A percentile compares a stretch with the other conserved stretches of the same genome.
phyloP scores from a whole-genome alignment of 2,113 vertebrate species.

The Danionella cerebrum region DNA sequence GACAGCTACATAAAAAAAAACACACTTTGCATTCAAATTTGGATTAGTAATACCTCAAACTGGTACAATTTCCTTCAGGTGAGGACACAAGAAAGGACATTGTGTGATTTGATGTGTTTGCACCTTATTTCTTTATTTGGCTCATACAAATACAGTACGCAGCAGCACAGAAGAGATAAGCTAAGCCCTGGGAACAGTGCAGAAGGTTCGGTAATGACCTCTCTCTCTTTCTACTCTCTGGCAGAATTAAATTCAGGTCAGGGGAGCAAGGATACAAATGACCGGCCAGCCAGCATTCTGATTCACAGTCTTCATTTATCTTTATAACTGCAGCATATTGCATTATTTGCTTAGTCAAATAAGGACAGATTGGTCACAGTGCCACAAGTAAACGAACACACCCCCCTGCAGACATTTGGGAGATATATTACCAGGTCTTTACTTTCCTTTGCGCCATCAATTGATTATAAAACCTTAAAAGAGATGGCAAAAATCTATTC shows the following conservation, averaged over 20 bases:
- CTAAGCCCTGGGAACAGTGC: constrained; percentile 24
- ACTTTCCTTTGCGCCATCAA: constrained; percentile 2
- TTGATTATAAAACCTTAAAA: constrained; percentile 18
- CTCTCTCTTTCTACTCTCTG: not conserved
- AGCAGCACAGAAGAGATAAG: constrained; percentile 33
- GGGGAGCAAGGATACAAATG: constrained; percentile 27
- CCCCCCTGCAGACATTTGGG: not conserved
- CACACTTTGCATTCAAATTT: not conserved
- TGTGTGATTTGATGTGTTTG: constrained; percentile 30
- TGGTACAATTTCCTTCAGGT: not conserved
- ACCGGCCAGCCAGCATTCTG: constrained; percentile 28
- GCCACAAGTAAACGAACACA: constrained; percentile 32
- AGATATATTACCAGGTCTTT: constrained; percentile 3
- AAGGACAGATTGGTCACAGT: constrained; percentile 6
- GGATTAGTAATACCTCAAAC: not conserved
- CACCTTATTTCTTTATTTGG: constrained; percentile 9
- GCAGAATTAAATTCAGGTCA: constrained; percentile 32
- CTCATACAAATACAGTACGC: constrained; percentile 7
- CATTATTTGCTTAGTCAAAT: constrained; percentile 24
- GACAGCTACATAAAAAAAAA: not conserved
- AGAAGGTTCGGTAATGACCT: constrained; percentile 9
- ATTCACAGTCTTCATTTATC: constrained; percentile 26
- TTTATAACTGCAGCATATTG: constrained; percentile 25
- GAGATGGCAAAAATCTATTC: constrained; percentile 30
- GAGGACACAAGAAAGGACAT: not conserved